Percentiles rank a stretch among this genome's conserved stretches.
Evolutionary conservation across 2,888 invertebrate species (phyloP).

Genomic region (Cantharis nigra): DNA sequence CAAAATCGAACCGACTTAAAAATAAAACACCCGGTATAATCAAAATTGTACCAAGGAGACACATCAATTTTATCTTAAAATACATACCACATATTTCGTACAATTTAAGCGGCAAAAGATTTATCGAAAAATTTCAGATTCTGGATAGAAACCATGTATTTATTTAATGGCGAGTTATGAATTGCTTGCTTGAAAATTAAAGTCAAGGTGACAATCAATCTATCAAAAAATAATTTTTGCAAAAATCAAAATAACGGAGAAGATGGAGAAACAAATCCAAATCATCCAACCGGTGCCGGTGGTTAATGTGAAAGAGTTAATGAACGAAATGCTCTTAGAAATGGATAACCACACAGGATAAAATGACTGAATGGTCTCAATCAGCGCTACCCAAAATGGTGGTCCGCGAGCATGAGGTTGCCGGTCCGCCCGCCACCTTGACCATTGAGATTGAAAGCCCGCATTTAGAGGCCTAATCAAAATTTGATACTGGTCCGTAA

Average conservation of each 20-base stretch:
- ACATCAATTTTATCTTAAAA: not conserved
- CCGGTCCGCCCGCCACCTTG: too few species aligned
- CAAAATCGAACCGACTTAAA: not conserved
- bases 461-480: too few species aligned
- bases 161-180: not conserved
- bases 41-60: not conserved
- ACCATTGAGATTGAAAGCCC: too few species aligned
- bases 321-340: too few species aligned
- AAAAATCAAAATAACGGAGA: not conserved
- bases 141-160: not conserved
- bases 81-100: not conserved
- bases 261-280: not conserved
- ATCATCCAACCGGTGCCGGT: too few species aligned
- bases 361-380: not conserved
- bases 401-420: too few species aligned
- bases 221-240: not conserved
- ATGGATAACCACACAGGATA: too few species aligned
- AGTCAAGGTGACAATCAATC: not conserved
- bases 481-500: too few species aligned
- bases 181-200: not conserved
- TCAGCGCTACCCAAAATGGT: too few species aligned
- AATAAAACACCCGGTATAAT: not conserved
- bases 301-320: too few species aligned
- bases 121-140: not conserved
- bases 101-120: not conserved